Conservation (phyloP, 2,113 vertebrate genomes). For the Leiothrix lutea region DNA sequence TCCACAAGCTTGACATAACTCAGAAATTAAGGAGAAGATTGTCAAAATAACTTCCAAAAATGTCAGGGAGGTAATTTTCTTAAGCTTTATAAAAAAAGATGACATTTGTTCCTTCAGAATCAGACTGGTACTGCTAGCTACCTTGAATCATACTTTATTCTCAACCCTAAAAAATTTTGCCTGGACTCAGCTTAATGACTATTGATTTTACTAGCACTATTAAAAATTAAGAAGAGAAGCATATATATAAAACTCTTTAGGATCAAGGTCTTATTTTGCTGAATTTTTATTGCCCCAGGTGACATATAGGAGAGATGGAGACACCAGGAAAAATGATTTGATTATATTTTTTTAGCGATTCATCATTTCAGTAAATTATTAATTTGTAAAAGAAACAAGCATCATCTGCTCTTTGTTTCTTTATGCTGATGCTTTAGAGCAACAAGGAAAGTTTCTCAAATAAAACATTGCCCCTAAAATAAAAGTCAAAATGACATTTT, state of each 20-base stretch:
- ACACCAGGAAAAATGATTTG: background rate
- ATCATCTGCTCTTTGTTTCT: background rate
- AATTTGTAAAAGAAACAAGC: background rate
- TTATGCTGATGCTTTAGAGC: background rate
- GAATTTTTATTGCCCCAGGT: background rate
- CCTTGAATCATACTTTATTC: background rate
- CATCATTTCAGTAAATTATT: background rate
- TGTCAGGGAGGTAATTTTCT: background rate
- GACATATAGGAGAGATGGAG: background rate
- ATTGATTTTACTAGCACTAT: background rate
- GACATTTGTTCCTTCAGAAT: background rate
- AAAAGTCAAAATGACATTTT: background rate
- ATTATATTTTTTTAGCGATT: background rate
- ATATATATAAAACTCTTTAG: background rate
- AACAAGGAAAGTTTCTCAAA: background rate
- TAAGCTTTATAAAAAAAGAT: background rate
- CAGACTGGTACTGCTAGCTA: background rate
- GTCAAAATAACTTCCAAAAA: background rate
- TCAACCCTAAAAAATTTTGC: background rate
- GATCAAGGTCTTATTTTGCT: background rate
- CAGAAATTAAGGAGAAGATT: background rate
- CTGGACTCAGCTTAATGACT: background rate
- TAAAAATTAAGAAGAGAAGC: background rate
- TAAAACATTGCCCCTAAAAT: background rate
- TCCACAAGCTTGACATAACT: background rate